Percentiles rank a stretch among this genome's conserved stretches.
These are phyloP conservation scores for Sinopyrophorus schimmeli DNA, from an alignment of 2,888 invertebrate species.

Conservation along the genomic window DNA sequence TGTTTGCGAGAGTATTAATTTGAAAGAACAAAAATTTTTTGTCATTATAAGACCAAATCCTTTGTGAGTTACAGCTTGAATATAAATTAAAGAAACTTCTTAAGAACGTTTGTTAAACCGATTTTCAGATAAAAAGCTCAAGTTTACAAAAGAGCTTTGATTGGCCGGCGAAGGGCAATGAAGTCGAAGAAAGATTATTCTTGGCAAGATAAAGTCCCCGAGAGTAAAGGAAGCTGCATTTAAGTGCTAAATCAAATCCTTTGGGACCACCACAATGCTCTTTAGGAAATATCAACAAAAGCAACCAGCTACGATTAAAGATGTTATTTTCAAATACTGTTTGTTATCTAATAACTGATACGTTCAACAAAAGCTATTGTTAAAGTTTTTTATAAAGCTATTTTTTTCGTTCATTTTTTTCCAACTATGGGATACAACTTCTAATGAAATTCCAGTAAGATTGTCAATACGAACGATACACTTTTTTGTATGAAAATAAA, in stretches of 20 bases:
- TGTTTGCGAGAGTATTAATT: constrained; percentile 1
- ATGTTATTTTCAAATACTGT: constrained; percentile 1
- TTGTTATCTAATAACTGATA: too few species aligned
- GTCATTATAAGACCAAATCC: too few species aligned
- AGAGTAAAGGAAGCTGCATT: constrained; percentile 4
- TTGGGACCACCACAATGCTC: neutral
- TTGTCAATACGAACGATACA: too few species aligned
- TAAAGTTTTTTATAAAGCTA: too few species aligned
- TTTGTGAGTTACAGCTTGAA: constrained; percentile 8
- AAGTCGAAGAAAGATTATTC: constrained; percentile 13
- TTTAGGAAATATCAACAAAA: constrained; percentile 3
- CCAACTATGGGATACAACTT: too few species aligned
- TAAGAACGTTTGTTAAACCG: constrained; percentile 12
- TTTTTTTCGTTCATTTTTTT: too few species aligned
- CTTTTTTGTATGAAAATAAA: too few species aligned
- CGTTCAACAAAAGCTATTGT: too few species aligned
- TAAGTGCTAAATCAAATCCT: constrained; percentile 12
- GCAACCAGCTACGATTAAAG: neutral
- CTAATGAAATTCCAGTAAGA: too few species aligned
- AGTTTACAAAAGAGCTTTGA: constrained; percentile 21
- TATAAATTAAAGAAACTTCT: constrained; percentile 16
- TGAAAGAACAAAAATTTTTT: too few species aligned
- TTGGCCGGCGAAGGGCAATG: constrained; percentile 10
- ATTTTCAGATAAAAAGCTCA: constrained; percentile 17
- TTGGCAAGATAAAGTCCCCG: constrained; percentile 9